These are phyloP conservation scores for Machimus rusticus DNA, from an alignment of 2,888 invertebrate genomes.

Conservation along the genomic window DNA sequence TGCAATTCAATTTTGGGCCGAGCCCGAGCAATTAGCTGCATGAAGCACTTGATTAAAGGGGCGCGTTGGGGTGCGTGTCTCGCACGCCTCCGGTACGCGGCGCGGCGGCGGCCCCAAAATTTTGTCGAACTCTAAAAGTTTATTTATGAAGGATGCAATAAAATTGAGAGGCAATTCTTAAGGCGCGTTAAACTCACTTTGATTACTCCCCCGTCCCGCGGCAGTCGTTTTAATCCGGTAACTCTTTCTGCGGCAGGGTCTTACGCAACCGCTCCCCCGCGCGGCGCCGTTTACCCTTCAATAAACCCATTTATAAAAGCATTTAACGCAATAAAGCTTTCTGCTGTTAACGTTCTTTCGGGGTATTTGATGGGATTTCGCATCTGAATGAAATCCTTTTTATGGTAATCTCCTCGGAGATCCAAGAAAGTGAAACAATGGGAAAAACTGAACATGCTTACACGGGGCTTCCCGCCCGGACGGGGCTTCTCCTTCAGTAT, in stretches of 20 bases:
- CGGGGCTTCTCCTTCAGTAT: not conserved
- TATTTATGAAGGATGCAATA: constrained; percentile 6
- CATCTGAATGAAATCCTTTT: constrained; percentile 36
- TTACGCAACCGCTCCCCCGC: not conserved
- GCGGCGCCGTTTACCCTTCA: constrained; percentile 11
- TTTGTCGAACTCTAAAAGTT: not conserved
- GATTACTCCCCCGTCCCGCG: not conserved
- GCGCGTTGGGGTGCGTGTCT: not conserved
- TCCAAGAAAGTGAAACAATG: constrained; percentile 36
- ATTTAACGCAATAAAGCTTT: constrained; percentile 39
- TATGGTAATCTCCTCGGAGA: constrained; percentile 29
- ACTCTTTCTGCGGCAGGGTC: not conserved
- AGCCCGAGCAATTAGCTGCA: not conserved
- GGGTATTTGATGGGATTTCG: constrained; percentile 28
- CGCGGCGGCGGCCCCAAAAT: not conserved
- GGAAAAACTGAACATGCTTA: not conserved
- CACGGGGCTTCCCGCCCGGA: not conserved
- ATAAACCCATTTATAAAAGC: constrained; percentile 31
- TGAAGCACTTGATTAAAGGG: not conserved
- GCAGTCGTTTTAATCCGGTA: not conserved
- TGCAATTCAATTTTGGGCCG: not conserved
- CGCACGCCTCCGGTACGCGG: not conserved
- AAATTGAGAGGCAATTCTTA: not conserved
- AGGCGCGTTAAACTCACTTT: not conserved
- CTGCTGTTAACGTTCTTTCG: constrained; percentile 35